Evolutionary conservation across 2,888 invertebrate genomes (phyloP).

Genomic region (Tenthredo mesomela): DNA sequence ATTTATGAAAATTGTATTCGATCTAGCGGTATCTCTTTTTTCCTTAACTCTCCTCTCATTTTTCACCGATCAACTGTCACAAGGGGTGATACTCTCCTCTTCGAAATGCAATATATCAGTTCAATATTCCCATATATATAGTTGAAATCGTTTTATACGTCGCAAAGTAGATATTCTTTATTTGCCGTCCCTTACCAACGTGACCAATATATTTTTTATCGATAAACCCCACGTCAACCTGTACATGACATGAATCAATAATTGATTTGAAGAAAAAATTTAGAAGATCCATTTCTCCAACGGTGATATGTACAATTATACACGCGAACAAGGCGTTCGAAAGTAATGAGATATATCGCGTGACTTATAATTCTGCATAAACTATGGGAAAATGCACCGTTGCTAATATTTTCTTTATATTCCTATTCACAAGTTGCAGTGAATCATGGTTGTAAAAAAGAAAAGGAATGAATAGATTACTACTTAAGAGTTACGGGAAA

Average conservation of each 20-base stretch:
- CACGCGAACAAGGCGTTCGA: background rate
- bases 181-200: background rate
- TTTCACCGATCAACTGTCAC: slow-evolving; percentile 14
- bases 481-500: background rate
- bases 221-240: background rate
- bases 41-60: background rate
- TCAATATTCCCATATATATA: background rate
- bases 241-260: background rate
- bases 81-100: slow-evolving; percentile 11
- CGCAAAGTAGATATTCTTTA: background rate
- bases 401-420: background rate
- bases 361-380: slow-evolving; percentile 12
- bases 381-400: background rate
- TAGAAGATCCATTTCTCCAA: background rate
- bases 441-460: background rate
- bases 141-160: background rate
- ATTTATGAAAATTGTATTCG: slow-evolving; percentile 40
- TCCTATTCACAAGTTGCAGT: background rate
- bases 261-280: background rate
- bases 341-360: slow-evolving; percentile 29
- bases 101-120: slow-evolving; percentile 6
- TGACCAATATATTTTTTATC: background rate
- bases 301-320: background rate
- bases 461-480: slow-evolving; percentile 2
- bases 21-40: background rate